Base-by-base conservation (phyloP, 2,888 invertebrate species). In the Lampropteryx suffumata region DNA sequence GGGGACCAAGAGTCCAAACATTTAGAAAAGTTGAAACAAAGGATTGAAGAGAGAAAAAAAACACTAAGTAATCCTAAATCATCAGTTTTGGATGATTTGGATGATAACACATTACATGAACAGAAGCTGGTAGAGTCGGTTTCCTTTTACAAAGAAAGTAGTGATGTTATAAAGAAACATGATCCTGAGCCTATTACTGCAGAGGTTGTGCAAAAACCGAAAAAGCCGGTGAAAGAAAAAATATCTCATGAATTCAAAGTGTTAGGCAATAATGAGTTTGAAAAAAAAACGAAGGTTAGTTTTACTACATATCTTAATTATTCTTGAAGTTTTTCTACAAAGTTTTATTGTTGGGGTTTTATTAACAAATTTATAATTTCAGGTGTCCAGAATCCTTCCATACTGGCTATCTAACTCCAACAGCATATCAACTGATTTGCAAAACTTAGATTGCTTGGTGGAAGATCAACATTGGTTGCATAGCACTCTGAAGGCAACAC, bases 321-420 rank as follows among this genome's bases (percentile, higher is more conserved):
- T 24, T 7, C 24, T 24, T 24, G 24, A 29, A 29, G 29, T 29
- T 28, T 9, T 10, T n/a, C n/a, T n/a, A n/a, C n/a, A 17, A 17
- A 17, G 17, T 3, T n/a, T n/a, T n/a, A n/a, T n/a, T n/a, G n/a
- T 17, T 17, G 17, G 4, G 17, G 4, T 8, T 35, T 10, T 1
- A 33, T 24, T 5, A 35, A 52, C 2, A 3, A 30, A 41, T 2
- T 56, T 0, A 12, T n/a, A 5, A 57, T 90, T 82, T 69, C 63
- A 94, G 94, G 94, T 96, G 0, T 92, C 94, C 69, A 90, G 96
- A 77, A 93, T 96, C 4, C 83, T 98, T 35, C 98, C 98, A 0
- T 91, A 94, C 59, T 99, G 98, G 98, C 79, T 99, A 27, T 92
- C 95, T 1, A 92, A 95, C 73, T 97, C 98, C 2, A 92, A 93